Percentiles rank a stretch among this genome's conserved stretches.
phyloP scores from a whole-genome alignment of 2,113 vertebrate genomes.

The Zosterops borbonicus region DNA sequence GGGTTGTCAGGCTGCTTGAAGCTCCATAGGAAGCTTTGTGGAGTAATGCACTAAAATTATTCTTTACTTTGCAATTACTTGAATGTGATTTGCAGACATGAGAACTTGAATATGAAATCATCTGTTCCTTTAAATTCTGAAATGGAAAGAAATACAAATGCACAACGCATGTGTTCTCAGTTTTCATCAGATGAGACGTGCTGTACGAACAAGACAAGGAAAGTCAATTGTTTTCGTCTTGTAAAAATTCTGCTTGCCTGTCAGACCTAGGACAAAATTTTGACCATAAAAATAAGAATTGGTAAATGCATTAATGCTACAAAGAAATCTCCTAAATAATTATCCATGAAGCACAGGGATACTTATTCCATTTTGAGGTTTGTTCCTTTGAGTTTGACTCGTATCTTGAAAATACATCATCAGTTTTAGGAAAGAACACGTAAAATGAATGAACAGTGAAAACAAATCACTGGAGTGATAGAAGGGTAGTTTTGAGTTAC shows the following conservation, averaged over 20 bases:
- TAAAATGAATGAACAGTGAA: not conserved
- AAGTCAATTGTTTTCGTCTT: not conserved
- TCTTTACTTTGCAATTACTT: not conserved
- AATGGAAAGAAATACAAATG: not conserved
- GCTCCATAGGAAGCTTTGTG: not conserved
- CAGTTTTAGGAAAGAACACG: not conserved
- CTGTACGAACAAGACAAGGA: not conserved
- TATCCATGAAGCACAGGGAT: not conserved
- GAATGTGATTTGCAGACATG: not conserved
- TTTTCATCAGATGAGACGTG: not conserved
- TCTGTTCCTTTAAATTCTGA: not conserved
- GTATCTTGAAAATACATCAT: not conserved
- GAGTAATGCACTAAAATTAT: not conserved
- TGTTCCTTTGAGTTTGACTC: not conserved
- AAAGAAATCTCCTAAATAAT: not conserved
- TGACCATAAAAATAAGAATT: not conserved
- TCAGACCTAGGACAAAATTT: not conserved
- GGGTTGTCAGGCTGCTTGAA: not conserved
- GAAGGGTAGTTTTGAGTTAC: not conserved
- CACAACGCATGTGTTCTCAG: not conserved
- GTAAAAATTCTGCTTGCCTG: not conserved
- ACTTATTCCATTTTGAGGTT: not conserved
- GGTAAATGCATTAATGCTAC: not conserved
- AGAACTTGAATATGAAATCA: not conserved
- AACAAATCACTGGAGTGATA: not conserved